Evolutionary conservation across 1,140 invertebrate genomes (phyloP).

Genomic region (Wasmannia auropunctata): DNA sequence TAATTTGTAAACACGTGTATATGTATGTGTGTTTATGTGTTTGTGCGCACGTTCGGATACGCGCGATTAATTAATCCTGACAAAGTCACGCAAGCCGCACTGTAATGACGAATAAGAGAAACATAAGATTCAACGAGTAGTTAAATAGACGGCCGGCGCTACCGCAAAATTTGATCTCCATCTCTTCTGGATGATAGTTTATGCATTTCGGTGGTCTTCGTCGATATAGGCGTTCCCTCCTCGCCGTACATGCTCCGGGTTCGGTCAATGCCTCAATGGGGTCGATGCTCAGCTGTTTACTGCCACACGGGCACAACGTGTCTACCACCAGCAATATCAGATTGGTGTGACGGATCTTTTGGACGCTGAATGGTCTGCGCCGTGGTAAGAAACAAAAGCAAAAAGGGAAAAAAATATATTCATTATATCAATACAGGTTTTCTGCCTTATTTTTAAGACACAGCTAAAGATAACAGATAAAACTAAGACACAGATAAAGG

Average conservation of each 20-base stretch:
- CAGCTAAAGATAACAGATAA: no score
- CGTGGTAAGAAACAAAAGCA: conserved; percentile 8
- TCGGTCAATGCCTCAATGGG: conserved; percentile 88
- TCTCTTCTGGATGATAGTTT: conserved; percentile 95
- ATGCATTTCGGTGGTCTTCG: conserved; percentile 92
- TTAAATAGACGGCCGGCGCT: conserved; percentile 72
- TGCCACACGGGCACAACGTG: conserved; percentile 94
- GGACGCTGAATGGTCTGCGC: conserved; percentile 94
- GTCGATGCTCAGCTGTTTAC: conserved; percentile 92
- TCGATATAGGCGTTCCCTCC: conserved; percentile 88
- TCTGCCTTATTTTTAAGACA: background rate
- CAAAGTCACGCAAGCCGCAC: conserved; percentile 75
- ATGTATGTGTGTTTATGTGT: background rate
- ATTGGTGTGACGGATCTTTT: conserved; percentile 96
- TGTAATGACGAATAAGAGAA: conserved; percentile 37
- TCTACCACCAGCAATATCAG: conserved; percentile 95
- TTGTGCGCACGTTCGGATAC: background rate
- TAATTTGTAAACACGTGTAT: conserved; percentile 61
- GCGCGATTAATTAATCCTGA: conserved; percentile 57
- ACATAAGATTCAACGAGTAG: conserved; percentile 61
- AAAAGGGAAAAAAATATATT: background rate
- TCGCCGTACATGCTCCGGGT: conserved; percentile 84
- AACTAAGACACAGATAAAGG: no score
- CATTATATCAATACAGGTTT: background rate
- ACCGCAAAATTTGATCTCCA: conserved; percentile 91